phyloP scores from a whole-genome alignment of 2,797 vertebrate genomes.

The Steatocranus sp. region DNA sequence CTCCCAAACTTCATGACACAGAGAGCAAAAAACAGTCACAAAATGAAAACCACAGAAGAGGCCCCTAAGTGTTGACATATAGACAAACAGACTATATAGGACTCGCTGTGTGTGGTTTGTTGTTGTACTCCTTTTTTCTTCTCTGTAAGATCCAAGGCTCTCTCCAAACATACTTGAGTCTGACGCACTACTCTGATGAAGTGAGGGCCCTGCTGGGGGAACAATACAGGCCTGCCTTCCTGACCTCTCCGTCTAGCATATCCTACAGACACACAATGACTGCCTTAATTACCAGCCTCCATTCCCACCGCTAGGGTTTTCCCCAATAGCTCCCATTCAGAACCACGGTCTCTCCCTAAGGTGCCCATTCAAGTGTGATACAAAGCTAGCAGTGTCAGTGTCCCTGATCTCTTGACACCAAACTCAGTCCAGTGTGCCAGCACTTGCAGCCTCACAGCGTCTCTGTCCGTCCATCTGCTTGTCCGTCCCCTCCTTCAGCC shows the following conservation, averaged over 20 bases:
- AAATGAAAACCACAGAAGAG: slow-evolving; percentile 26
- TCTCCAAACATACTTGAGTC: slow-evolving; percentile 50
- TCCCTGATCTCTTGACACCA: slow-evolving; percentile 69
- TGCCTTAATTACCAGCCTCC: slow-evolving; percentile 78
- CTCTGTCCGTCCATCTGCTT: slow-evolving; percentile 29
- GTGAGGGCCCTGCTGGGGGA: slow-evolving; percentile 67
- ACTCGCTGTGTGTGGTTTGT: slow-evolving; percentile 34
- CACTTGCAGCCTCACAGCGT: slow-evolving; percentile 52
- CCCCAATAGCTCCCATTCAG: slow-evolving; percentile 75
- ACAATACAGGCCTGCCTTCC: slow-evolving; percentile 76
- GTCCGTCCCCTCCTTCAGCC: slow-evolving; percentile 21
- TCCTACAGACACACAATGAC: slow-evolving; percentile 76
- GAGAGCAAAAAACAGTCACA: background rate
- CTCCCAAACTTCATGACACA: slow-evolving; percentile 9
- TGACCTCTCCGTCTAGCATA: slow-evolving; percentile 74
- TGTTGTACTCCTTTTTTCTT: slow-evolving; percentile 18
- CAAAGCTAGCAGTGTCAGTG: slow-evolving; percentile 78
- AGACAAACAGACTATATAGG: slow-evolving; percentile 32
- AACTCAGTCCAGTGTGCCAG: slow-evolving; percentile 53
- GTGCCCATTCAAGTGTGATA: slow-evolving; percentile 72
- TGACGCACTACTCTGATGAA: slow-evolving; percentile 64
- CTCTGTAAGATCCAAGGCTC: slow-evolving; percentile 29
- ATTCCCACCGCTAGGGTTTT: slow-evolving; percentile 75
- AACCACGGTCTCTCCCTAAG: slow-evolving; percentile 69
- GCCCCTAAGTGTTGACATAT: slow-evolving; percentile 34